Conservation (phyloP, 2,888 invertebrate species). For the Nemapogon koenigi region DNA sequence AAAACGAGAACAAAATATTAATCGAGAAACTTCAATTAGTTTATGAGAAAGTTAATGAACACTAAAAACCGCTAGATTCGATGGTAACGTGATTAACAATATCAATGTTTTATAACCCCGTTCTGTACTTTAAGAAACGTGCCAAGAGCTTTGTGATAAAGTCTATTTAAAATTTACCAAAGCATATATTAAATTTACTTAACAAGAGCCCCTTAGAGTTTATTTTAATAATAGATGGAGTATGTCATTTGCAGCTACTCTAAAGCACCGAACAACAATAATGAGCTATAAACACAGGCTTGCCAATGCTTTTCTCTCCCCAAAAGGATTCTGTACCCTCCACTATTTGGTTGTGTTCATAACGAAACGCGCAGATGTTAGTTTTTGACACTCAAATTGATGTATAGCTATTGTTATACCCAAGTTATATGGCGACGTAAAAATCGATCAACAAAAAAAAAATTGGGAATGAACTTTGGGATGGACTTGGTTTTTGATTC, state of each 20-base stretch:
- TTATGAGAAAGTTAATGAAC: no score
- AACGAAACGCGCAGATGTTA: slow-evolving; percentile 60
- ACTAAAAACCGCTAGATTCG: no score
- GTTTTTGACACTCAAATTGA: slow-evolving; percentile 65
- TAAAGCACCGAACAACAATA: slow-evolving; percentile 56
- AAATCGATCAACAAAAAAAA: slow-evolving; percentile 45
- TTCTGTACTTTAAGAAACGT: no score
- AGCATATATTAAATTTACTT: slow-evolving; percentile 32
- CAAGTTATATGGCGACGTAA: slow-evolving; percentile 47
- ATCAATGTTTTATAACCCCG: no score
- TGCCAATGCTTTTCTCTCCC: slow-evolving; percentile 32
- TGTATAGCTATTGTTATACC: slow-evolving; percentile 53
- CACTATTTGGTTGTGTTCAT: slow-evolving; percentile 50
- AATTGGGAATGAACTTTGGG: slow-evolving; percentile 38
- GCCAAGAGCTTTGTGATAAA: no score
- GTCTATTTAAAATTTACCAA: not conserved
- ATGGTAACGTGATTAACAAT: no score
- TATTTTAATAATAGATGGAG: slow-evolving; percentile 57
- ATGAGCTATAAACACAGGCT: slow-evolving; percentile 60
- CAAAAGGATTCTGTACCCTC: slow-evolving; percentile 40
- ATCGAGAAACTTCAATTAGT: no score
- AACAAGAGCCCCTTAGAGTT: slow-evolving; percentile 46
- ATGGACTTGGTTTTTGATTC: slow-evolving; percentile 31
- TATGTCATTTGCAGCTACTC: slow-evolving; percentile 59
- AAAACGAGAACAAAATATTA: no score